Evolutionary conservation across 2,797 vertebrate genomes (phyloP).

Genomic region (Taenioides sp.): DNA sequence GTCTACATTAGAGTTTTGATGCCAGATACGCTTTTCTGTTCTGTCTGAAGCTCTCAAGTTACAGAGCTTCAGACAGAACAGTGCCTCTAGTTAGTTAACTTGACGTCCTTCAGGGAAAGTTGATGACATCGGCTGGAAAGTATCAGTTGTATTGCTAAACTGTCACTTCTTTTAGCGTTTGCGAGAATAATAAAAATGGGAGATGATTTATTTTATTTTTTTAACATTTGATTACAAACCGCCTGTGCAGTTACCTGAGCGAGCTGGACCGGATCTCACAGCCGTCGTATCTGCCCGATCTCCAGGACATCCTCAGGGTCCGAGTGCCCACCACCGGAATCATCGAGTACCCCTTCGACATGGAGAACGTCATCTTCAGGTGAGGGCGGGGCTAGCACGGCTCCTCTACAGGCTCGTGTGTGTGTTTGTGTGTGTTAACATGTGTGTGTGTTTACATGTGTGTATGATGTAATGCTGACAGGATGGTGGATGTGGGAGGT

Average conservation of each 20-base stretch:
- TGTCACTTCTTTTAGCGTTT: no score
- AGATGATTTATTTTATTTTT: background rate
- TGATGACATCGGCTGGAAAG: no score
- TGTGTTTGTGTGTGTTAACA: background rate
- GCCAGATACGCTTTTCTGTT: no score
- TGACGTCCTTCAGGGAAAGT: no score
- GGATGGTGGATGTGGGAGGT: conserved; percentile 92
- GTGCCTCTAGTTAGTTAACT: no score
- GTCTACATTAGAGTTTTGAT: no score
- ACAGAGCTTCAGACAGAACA: no score
- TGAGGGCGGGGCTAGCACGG: conserved; percentile 38
- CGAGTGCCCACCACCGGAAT: conserved; percentile 86
- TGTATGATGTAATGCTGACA: conserved; percentile 33
- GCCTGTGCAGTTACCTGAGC: conserved; percentile 78
- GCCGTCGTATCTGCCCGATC: conserved; percentile 80
- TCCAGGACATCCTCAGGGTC: conserved; percentile 87
- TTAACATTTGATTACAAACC: background rate
- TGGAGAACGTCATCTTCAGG: conserved; percentile 90
- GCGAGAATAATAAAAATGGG: no score
- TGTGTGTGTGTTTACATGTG: background rate
- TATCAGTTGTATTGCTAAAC: no score
- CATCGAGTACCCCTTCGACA: conserved; percentile 87
- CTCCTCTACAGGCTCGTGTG: background rate
- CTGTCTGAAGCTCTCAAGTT: no score
- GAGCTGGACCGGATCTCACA: conserved; percentile 81